These are phyloP conservation scores for Galeopterus variegatus DNA, from an alignment of 2,113 vertebrate species.

Conservation along the genomic window DNA sequence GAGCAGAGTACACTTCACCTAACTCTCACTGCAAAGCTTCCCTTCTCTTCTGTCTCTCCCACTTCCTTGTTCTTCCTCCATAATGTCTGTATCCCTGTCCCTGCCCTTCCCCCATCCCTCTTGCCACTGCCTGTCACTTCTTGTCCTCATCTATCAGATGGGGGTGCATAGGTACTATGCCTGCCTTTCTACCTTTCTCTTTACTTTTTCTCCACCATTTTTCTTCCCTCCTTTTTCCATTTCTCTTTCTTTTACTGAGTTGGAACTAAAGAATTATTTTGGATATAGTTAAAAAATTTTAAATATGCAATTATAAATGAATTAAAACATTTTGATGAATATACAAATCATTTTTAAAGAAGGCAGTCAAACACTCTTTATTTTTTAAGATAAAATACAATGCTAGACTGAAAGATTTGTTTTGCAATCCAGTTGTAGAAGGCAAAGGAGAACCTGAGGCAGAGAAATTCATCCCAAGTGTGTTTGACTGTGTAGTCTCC, in stretches of 20 bases:
- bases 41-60: background rate
- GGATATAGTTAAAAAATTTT: background rate
- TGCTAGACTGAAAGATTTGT: background rate
- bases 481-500: background rate
- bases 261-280: background rate
- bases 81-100: accelerated
- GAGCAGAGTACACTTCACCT: background rate
- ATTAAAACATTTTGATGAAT: background rate
- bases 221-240: background rate
- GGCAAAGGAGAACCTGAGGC: background rate
- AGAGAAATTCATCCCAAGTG: background rate
- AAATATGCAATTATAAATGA: background rate
- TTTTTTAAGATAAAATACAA: background rate
- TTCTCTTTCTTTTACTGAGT: background rate
- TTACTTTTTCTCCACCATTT: background rate
- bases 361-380: background rate
- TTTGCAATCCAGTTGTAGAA: background rate
- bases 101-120: accelerated
- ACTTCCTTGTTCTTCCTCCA: accelerated
- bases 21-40: background rate
- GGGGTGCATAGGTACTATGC: background rate
- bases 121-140: background rate
- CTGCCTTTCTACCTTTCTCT: background rate
- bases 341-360: background rate
- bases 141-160: background rate